These are phyloP conservation scores for Melipona beecheii DNA, from an alignment of 2,888 invertebrate genomes.

Conservation along the genomic window DNA sequence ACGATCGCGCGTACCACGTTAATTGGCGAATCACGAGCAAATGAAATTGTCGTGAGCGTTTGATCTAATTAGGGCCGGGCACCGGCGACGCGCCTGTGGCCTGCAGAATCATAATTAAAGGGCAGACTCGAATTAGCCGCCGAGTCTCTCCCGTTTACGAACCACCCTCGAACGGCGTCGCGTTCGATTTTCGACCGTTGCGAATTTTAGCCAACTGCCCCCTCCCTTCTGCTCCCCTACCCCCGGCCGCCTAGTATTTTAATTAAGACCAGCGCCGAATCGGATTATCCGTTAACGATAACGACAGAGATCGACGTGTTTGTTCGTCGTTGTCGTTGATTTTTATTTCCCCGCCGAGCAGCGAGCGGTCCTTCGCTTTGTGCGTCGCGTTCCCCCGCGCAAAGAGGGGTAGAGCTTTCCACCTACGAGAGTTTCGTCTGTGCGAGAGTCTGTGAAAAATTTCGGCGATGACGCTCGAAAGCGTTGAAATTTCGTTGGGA, in stretches of 20 bases:
- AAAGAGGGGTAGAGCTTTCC: not conserved
- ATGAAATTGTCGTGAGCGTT: conserved; percentile 76
- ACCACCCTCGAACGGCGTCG: conserved; percentile 27
- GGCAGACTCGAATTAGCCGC: conserved; percentile 64
- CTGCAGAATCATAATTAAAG: conserved; percentile 68
- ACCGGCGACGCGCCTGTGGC: conserved; percentile 55
- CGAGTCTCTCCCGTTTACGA: conserved; percentile 33
- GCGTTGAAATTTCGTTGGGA: too few species aligned
- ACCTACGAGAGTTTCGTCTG: too few species aligned
- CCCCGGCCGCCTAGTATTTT: conserved; percentile 52
- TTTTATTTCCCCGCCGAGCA: not conserved
- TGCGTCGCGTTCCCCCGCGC: not conserved
- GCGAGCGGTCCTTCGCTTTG: not conserved
- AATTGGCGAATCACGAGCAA: conserved; percentile 75
- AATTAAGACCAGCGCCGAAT: conserved; percentile 58
- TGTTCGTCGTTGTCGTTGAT: not conserved
- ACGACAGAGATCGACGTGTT: conserved; percentile 21
- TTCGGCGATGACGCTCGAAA: too few species aligned
- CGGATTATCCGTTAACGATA: conserved; percentile 62
- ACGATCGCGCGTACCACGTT: conserved; percentile 63
- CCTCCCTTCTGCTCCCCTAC: too few species aligned
- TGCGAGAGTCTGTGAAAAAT: too few species aligned
- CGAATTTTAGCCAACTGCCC: conserved; percentile 24
- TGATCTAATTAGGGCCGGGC: conserved; percentile 73
- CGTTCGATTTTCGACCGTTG: conserved; percentile 59